Evolutionary conservation across 2,888 invertebrate genomes (phyloP).

Genomic region (Sipha maydis): DNA sequence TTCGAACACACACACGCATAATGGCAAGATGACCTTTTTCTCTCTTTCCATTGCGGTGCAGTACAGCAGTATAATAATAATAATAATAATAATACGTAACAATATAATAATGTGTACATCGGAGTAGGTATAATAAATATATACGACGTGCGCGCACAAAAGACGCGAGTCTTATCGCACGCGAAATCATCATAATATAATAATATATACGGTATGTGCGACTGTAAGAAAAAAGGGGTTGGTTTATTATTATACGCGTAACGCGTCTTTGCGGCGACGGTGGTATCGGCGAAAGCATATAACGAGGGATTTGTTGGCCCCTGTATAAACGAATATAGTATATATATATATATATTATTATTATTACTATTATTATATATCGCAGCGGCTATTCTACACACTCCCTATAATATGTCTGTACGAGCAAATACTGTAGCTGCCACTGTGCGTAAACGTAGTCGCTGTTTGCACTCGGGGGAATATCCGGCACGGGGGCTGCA

Average conservation of each 20-base stretch:
- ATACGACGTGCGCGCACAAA: background rate
- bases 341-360: background rate
- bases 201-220: background rate
- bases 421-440: background rate
- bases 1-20: background rate
- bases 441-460: background rate
- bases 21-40: slow-evolving; percentile 39
- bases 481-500: slow-evolving; percentile 36
- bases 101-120: slow-evolving; percentile 2
- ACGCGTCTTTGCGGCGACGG: slow-evolving; percentile 1
- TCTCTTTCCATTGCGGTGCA: background rate
- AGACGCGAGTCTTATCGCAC: slow-evolving; percentile 5
- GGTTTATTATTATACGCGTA: slow-evolving; percentile 22
- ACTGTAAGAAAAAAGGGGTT: slow-evolving; percentile 7
- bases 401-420: background rate
- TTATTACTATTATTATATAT: background rate
- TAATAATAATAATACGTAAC: slow-evolving; percentile 8
- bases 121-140: background rate
- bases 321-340: background rate
- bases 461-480: slow-evolving; percentile 29
- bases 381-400: background rate
- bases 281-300: background rate
- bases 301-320: background rate
- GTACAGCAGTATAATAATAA: background rate
- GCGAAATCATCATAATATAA: background rate